These are phyloP conservation scores for Protobothrops mucrosquamatus DNA, from an alignment of 2,113 vertebrate species.

Conservation along the genomic window DNA sequence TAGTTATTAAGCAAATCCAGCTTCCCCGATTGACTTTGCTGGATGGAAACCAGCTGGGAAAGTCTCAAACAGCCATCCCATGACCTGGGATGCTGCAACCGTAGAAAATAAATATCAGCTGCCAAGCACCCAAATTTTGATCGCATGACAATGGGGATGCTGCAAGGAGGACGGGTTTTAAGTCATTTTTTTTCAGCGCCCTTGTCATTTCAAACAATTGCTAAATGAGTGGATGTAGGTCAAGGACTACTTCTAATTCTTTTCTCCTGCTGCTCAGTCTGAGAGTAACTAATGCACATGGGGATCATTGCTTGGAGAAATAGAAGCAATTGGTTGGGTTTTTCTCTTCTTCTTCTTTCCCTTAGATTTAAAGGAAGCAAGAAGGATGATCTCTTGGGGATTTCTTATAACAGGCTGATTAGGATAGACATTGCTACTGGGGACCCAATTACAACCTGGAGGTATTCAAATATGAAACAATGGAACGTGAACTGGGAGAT, in stretches of 20 bases:
- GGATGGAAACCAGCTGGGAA: neutral
- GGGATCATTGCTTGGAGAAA: neutral
- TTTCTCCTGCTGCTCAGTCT: neutral
- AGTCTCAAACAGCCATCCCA: neutral
- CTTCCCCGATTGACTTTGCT: neutral
- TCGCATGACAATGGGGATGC: neutral
- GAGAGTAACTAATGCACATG: neutral
- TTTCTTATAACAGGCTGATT: slow-evolving; percentile 95
- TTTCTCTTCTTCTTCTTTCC: neutral
- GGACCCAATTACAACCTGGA: slow-evolving; percentile 91
- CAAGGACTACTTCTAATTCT: neutral
- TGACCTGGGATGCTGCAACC: neutral
- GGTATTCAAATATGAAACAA: slow-evolving; percentile 96
- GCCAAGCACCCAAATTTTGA: neutral
- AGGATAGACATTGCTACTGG: slow-evolving; percentile 86
- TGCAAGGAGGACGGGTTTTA: neutral
- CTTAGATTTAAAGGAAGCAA: slow-evolving; percentile 90
- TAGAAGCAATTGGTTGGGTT: neutral
- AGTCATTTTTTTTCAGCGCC: neutral
- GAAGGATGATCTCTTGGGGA: slow-evolving; percentile 94
- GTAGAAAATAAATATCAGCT: neutral
- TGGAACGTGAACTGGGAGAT: slow-evolving; percentile 99
- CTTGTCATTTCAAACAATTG: neutral
- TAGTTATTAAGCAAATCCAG: neutral
- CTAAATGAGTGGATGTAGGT: neutral